A percentile compares a stretch with the other conserved stretches of the same genome.
Conservation (phyloP, 1,140 invertebrate species). For the Myzus persicae region DNA sequence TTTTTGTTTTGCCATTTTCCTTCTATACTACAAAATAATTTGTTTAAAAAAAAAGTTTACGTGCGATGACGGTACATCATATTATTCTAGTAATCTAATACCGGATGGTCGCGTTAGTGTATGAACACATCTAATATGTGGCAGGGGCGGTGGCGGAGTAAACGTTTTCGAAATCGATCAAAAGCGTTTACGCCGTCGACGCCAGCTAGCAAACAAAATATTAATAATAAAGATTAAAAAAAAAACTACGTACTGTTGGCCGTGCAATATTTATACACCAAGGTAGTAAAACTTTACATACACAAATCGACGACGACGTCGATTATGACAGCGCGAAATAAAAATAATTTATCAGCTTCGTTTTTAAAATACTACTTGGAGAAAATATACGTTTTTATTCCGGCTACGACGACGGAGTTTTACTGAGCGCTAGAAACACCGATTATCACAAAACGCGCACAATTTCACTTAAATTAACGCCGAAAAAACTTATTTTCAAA, state of each 20-base stretch:
- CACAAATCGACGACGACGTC: neutral
- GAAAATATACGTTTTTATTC: neutral
- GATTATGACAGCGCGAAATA: neutral
- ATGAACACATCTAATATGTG: neutral
- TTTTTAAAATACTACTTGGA: neutral
- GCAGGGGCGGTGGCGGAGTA: neutral
- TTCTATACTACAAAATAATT: neutral
- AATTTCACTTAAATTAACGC: neutral
- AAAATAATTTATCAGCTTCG: neutral
- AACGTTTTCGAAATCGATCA: neutral
- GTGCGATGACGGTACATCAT: neutral
- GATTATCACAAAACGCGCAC: conserved; percentile 10
- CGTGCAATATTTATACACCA: neutral
- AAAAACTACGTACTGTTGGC: conserved; percentile 39
- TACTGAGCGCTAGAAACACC: neutral
- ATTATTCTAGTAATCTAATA: neutral
- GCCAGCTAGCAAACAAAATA: neutral
- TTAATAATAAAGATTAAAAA: conserved; percentile 2
- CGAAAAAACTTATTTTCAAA: neutral
- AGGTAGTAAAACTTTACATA: neutral
- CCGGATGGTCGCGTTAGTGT: neutral
- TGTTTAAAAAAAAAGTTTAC: neutral
- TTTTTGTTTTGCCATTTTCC: neutral
- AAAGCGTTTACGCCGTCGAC: neutral
- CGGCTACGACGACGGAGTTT: neutral